Evolutionary conservation across 2,888 invertebrate genomes (phyloP), one percentile per base, ranked within the genome.

Genomic region (Leucania comma): DNA sequence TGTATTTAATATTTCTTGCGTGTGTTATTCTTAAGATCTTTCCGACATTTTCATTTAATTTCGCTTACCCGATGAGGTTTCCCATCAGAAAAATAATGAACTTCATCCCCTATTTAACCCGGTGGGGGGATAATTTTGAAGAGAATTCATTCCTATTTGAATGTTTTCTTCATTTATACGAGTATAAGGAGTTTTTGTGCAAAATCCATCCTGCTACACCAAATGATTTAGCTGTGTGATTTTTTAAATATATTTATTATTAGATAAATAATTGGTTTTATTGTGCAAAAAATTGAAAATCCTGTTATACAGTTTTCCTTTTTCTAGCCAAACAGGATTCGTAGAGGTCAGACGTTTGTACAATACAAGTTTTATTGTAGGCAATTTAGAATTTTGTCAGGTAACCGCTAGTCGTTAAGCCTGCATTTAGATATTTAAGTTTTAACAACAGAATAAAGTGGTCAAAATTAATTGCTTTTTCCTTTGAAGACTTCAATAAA

Each of bases 341-440:
- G 29, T 68, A 66, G 69, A 83, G 75, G 81, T 85, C 74, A 75
- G 12, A 46, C 63, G 54, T 67, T 58, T 65, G n/a, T 17, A 67
- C 56, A 51, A 68, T 72, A 67, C 62, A 71, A 60, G 76, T 81
- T 84, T 79, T 77, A 85, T 83, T 38, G 71, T 68, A 38, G 1
- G 68, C 76, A 59, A 75, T 81, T 83, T 80, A 83, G 48, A 73
- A 72, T 62, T 72, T 76, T 71, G 75, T 81, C 81, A 68, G 68
- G 66, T 70, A 69, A 72, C 70, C 66, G 75, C 79, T 68, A 58
- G 68, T 75, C 66, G 56, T 85, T 61, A 77, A 81, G 35, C 57
- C 56, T 63, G 58, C 62, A 70, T 67, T 24, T 68, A 76, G 51
- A 59, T 54, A 51, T 77, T 46, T 26, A 68, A 67, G 48, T n/a